phyloP scores from a whole-genome alignment of 2,113 vertebrate species.

The Urocitellus parryii region DNA sequence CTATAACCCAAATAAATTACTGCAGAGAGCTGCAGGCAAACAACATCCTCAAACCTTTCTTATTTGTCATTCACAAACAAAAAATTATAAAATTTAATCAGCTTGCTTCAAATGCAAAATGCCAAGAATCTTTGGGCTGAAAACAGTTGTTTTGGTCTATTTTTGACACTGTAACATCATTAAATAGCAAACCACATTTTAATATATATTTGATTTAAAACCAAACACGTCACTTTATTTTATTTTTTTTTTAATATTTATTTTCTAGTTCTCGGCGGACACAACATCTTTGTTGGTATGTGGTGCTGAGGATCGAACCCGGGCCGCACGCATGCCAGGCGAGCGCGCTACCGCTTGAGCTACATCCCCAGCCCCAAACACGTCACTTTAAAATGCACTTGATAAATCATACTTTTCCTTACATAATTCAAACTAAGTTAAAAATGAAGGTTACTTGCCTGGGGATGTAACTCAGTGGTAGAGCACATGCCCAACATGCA shows the following conservation, averaged over 20 bases:
- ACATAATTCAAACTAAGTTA: neutral
- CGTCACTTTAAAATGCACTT: neutral
- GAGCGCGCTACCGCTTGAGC: too few relatives aligned
- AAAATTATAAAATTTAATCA: constrained; percentile 1
- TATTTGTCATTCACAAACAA: constrained; percentile 34
- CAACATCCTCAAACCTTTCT: neutral
- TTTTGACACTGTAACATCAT: neutral
- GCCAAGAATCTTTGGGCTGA: neutral
- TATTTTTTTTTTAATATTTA: too few relatives aligned
- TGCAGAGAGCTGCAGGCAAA: neutral
- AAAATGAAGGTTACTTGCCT: neutral
- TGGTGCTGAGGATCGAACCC: too few relatives aligned
- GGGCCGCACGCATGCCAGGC: too few relatives aligned
- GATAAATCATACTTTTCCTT: constrained; percentile 21
- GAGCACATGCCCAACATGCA: neutral
- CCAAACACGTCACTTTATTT: neutral
- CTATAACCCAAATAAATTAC: neutral
- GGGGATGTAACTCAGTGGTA: too few relatives aligned
- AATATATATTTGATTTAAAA: neutral
- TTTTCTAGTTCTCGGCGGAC: too few relatives aligned
- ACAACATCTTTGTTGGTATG: too few relatives aligned
- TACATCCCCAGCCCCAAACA: too few relatives aligned
- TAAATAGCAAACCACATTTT: neutral
- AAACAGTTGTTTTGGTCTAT: constrained; percentile 9
- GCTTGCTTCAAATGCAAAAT: neutral